Percentiles rank a stretch among this genome's conserved stretches.
These are phyloP conservation scores for Polymixis lichenea DNA, from an alignment of 2,888 invertebrate species.

Conservation along the genomic window DNA sequence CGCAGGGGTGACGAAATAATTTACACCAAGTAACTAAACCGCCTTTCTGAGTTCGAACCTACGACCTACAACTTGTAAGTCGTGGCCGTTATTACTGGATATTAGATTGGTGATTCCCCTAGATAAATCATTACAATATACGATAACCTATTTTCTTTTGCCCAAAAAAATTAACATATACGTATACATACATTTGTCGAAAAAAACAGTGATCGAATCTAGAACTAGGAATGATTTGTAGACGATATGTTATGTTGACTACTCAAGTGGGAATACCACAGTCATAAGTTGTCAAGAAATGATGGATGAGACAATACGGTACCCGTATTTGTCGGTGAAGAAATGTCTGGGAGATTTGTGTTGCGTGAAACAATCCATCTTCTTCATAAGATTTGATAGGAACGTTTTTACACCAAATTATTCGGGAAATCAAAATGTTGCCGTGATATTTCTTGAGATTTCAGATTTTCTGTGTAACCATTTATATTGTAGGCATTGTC, in stretches of 20 bases:
- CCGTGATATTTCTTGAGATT: slow-evolving; percentile 7
- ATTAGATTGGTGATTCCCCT: background rate
- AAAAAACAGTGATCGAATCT: slow-evolving; percentile 41
- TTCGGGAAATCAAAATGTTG: slow-evolving; percentile 34
- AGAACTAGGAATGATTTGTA: slow-evolving; percentile 60
- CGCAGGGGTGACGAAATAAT: too few species aligned
- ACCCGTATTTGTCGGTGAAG: slow-evolving; percentile 60
- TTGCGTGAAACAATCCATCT: slow-evolving; percentile 58
- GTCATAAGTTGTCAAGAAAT: slow-evolving; percentile 60
- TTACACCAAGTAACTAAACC: too few species aligned
- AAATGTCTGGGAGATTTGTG: slow-evolving; percentile 57
- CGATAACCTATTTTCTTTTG: slow-evolving; percentile 17
- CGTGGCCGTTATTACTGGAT: too few species aligned
- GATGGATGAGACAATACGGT: slow-evolving; percentile 62
- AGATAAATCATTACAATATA: slow-evolving; percentile 16
- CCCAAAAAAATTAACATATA: background rate
- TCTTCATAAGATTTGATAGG: slow-evolving; percentile 43
- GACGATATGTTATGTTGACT: slow-evolving; percentile 59
- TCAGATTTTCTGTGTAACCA: slow-evolving; percentile 11
- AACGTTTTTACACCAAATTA: slow-evolving; percentile 44
- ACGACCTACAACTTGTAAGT: too few species aligned
- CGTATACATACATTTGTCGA: slow-evolving; percentile 10
- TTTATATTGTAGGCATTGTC: background rate
- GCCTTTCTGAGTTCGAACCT: too few species aligned
- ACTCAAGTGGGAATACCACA: slow-evolving; percentile 51